phyloP scores from a whole-genome alignment of 2,888 invertebrate species.

The Cepaea hortensis region DNA sequence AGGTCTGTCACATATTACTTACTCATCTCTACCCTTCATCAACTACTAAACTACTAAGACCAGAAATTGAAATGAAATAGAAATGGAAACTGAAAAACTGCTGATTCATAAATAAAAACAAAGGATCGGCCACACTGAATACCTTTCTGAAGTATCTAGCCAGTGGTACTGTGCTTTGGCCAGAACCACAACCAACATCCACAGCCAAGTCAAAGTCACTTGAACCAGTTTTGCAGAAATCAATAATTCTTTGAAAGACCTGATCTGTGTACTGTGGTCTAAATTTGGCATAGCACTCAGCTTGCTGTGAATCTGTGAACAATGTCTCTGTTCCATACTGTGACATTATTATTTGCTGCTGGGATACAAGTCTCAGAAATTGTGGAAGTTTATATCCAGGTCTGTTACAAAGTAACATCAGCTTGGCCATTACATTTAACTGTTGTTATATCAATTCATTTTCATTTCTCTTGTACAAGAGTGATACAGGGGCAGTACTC shows the following conservation, averaged over 20 bases:
- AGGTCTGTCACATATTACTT: too few species aligned
- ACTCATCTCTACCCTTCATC: too few species aligned
- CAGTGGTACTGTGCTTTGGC: slow-evolving; percentile 77
- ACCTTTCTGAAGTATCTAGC: slow-evolving; percentile 76
- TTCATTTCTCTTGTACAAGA: not conserved
- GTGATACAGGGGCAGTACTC: too few species aligned
- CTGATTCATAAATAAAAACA: not conserved
- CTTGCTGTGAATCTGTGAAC: slow-evolving; percentile 39
- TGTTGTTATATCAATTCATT: not conserved
- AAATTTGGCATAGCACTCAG: slow-evolving; percentile 57
- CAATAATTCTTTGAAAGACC: slow-evolving; percentile 57
- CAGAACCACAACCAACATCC: slow-evolving; percentile 79
- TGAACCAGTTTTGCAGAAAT: slow-evolving; percentile 54
- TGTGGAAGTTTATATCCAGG: not conserved
- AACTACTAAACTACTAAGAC: too few species aligned
- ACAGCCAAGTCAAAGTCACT: slow-evolving; percentile 69
- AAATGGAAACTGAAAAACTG: not conserved
- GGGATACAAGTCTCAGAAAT: not conserved
- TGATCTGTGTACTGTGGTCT: slow-evolving; percentile 62
- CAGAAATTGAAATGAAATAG: too few species aligned
- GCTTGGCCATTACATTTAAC: not conserved
- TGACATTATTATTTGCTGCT: slow-evolving; percentile 5
- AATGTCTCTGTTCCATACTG: slow-evolving; percentile 11
- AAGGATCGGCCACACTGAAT: not conserved
- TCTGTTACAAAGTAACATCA: slow-evolving; percentile 1